Evolutionary conservation across 2,888 invertebrate genomes (phyloP), one percentile per base, ranked within the genome.

Genomic region (Heteromyza rotundicornis): DNA sequence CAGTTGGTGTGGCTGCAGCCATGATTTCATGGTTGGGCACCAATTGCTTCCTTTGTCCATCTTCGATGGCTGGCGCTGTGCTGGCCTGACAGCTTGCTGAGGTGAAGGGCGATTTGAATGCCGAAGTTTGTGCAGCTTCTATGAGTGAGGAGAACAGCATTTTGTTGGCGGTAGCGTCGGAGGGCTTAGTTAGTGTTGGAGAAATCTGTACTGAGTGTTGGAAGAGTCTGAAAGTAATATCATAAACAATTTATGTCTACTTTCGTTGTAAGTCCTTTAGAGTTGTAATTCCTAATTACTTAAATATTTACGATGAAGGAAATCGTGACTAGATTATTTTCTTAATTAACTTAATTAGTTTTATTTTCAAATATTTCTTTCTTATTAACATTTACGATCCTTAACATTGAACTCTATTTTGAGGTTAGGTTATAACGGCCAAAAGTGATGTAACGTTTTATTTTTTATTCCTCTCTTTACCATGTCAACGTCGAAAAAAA

Each of bases 21-120:
- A 80, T 77, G 35, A 82, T 77, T 65, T 77, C 73, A 64, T 82
- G 78, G 60, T 77, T 71, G 47, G 76, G 73, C 58, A 75, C 75
- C 53, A 75, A 56, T 36, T 40, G 59, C 44, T 68, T 69, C 23
- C 60, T 50, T 57, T 63, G 51, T 54, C 62, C 63, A 50, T 68
- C 74, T 35, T 40, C 17, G 2, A 16, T 19, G 3, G 44, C 62
- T 74, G 73, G 53, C 69, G 77, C 16, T 65, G 57, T 3, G 65
- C 63, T 67, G 58, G 85, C 76, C 74, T 88, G 87, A 80, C 89
- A 89, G 73, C 85, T 85, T 23, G 84, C 88, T 54, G 85, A 82
- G 66, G 85, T 82, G 70, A 89, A 84, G n/a, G 89, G 89, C 68
- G 86, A 85, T 74, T 86, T 87, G 85, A 89, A 89, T 59, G 88